Evolutionary conservation across 2,888 invertebrate species (phyloP).

Genomic region (Aspidiotus destructor): DNA sequence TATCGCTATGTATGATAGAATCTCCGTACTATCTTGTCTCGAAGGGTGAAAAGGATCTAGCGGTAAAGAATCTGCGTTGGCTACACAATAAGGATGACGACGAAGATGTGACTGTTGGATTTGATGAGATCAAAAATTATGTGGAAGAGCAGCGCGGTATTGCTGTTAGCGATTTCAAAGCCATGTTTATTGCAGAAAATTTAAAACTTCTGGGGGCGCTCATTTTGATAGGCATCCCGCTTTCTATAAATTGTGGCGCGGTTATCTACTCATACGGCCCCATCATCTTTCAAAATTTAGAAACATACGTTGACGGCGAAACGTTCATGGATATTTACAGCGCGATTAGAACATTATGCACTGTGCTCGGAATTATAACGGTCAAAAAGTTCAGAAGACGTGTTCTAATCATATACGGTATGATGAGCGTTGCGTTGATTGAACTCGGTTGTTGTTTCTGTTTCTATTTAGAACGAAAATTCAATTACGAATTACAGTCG

Average conservation of each 20-base stretch:
- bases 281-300: neutral
- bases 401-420: neutral
- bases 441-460: no score
- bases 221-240: neutral
- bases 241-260: neutral
- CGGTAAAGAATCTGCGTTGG: neutral
- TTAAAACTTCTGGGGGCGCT: neutral
- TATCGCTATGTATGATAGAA: neutral
- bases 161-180: neutral
- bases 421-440: no score
- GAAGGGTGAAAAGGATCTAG: neutral
- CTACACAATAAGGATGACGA: no score
- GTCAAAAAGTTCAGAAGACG: slow-evolving; percentile 3
- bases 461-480: no score
- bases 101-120: no score
- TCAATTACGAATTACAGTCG: no score
- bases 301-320: neutral
- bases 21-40: neutral
- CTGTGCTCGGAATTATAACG: neutral
- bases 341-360: neutral
- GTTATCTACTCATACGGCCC: neutral
- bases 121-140: no score
- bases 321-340: slow-evolving; percentile 1
- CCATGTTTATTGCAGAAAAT: neutral
- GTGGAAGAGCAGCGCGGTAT: no score